Percentiles rank a stretch among this genome's conserved stretches.
Evolutionary conservation across 2,113 vertebrate genomes (phyloP).

Genomic region (Pterocles gutturalis): DNA sequence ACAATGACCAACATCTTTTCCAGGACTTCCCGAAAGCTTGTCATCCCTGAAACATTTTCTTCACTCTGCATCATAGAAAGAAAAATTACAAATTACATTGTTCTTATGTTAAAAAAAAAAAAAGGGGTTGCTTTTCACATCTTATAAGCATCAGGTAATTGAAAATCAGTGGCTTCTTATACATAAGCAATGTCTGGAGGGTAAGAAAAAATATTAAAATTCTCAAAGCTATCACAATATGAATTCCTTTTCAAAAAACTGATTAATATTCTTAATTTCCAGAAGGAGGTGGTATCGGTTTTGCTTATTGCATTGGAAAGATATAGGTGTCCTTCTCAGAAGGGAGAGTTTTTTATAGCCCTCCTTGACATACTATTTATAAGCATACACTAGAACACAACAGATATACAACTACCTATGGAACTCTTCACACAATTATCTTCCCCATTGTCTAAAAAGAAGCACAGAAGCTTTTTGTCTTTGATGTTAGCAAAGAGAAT

Average conservation of each 20-base stretch:
- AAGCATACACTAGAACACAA: background rate
- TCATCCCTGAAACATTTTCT: constrained; percentile 96
- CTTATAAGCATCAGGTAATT: background rate
- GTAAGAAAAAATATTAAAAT: background rate
- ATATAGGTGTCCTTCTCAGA: background rate
- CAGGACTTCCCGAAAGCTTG: constrained; percentile 95
- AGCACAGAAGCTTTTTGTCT: background rate
- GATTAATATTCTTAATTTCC: background rate
- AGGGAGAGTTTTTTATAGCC: background rate
- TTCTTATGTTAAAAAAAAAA: background rate
- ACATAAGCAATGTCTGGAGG: background rate
- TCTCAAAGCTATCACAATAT: background rate
- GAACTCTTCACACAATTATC: background rate
- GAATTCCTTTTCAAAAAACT: background rate
- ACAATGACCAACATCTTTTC: constrained; percentile 99
- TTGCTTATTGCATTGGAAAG: background rate
- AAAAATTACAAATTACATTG: background rate
- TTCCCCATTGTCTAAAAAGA: background rate
- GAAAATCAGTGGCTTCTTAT: background rate
- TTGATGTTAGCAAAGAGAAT: background rate
- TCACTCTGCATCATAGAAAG: constrained; percentile 83
- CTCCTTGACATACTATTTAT: background rate
- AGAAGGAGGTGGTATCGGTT: background rate
- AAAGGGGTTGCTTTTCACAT: background rate
- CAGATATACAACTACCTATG: background rate